Evolutionary conservation across 2,888 invertebrate genomes (phyloP).

Genomic region (Eristalis tenax): DNA sequence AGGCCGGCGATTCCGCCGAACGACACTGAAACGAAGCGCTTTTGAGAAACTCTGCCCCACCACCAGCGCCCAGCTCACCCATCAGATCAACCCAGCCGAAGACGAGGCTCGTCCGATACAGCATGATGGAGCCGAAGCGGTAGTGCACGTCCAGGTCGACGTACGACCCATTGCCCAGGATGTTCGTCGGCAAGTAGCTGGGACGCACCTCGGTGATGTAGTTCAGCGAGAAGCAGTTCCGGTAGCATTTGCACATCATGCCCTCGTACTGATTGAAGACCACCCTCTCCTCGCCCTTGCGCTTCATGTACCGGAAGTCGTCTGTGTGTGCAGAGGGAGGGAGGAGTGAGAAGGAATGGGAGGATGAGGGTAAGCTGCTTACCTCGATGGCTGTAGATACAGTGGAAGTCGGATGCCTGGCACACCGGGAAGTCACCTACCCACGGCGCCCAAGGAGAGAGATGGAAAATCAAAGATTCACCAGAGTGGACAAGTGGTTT

Average conservation of each 20-base stretch:
- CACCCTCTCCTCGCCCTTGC: constrained; percentile 76
- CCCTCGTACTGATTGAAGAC: constrained; percentile 76
- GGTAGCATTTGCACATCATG: constrained; percentile 80
- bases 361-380: constrained; percentile 29
- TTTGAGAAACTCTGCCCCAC: constrained; percentile 14
- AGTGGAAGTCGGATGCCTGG: constrained; percentile 76
- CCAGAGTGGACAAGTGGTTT: constrained; percentile 45
- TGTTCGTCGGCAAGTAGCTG: constrained; percentile 76
- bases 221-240: constrained; percentile 80
- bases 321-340: constrained; percentile 72
- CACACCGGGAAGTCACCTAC: constrained; percentile 74
- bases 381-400: constrained; percentile 78
- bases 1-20: constrained; percentile 83
- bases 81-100: constrained; percentile 82
- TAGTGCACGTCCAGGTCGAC: constrained; percentile 81
- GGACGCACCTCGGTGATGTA: constrained; percentile 77
- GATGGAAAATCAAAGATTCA: constrained; percentile 18
- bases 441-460: background rate
- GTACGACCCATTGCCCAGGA: constrained; percentile 76
- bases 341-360: background rate
- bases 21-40: constrained; percentile 76
- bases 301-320: constrained; percentile 75
- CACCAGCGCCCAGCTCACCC: constrained; percentile 76
- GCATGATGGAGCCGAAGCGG: constrained; percentile 80
- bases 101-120: constrained; percentile 81